Evolutionary conservation across 2,888 invertebrate genomes (phyloP), one percentile per base, ranked within the genome.

Genomic region (Drosophila fulvimacula): DNA sequence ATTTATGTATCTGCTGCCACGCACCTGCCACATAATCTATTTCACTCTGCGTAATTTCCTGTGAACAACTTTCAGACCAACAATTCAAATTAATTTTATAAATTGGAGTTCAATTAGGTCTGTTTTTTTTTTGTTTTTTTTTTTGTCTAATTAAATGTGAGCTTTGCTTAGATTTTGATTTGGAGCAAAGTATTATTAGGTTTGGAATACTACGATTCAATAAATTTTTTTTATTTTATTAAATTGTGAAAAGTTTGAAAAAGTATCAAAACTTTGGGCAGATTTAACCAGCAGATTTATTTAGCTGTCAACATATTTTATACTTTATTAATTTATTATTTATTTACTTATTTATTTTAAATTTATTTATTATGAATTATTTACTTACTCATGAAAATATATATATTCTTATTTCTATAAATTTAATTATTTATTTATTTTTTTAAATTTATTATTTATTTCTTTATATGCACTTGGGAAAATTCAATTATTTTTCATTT

Each of bases 11-110:
- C 38, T 39, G 39, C 32, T 51, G 38, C 36, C 51, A 21, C 5
- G 17, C 10, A 19, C 17, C 6, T 1, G 30, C 5, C 17, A 42
- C 64, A 66, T 46, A 65, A 61, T 62, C 62, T 62, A 53, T 66
- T 39, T 39, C 13, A 24, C 17, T 11, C 13, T 21, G 36, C 49
- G 21, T 55, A 21, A 64, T 19, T 56, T 55, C 32, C 38, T 38
- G 44, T n/a, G 24, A 44, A 9, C 15, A 51, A 11, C 30, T 30
- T 10, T 1, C 27, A 6, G 5, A 19, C 2, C 7, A 21, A 6
- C 9, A 24, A 44, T 24, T 44, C 6, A 10, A 46, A 46, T 27
- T 5, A 48, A 30, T 30, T 27, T 10, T 30, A 17, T 11, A 46
- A 46, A 27, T 46, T 27, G 27, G 2, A 1, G 0, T n/a, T 10